These are phyloP conservation scores for Herminia tarsipennalis DNA, from an alignment of 2,888 invertebrate species.

Conservation along the genomic window DNA sequence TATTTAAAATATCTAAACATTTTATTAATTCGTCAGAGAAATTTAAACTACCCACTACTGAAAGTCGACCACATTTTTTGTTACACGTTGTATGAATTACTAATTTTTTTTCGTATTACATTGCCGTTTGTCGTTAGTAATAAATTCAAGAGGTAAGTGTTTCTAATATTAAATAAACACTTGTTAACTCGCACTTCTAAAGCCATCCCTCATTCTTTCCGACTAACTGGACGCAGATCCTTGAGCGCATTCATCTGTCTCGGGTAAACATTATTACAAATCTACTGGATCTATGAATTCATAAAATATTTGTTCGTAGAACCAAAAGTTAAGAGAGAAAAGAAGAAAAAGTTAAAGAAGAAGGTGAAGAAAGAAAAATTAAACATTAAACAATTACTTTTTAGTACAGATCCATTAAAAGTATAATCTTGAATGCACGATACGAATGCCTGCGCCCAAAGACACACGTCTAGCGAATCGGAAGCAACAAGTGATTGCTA, in stretches of 20 bases:
- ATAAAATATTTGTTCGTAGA: too few species aligned
- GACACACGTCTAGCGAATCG: slow-evolving; percentile 14
- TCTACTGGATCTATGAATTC: slow-evolving; percentile 4
- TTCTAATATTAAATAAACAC: slow-evolving; percentile 4
- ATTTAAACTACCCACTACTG: too few species aligned
- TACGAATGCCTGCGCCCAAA: slow-evolving; percentile 27
- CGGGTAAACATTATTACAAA: slow-evolving; percentile 6
- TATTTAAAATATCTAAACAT: too few species aligned
- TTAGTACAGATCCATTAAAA: slow-evolving; percentile 6
- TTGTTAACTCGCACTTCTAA: slow-evolving; percentile 1
- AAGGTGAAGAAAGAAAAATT: too few species aligned
- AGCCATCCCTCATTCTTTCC: slow-evolving; percentile 17
- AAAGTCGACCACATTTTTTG: too few species aligned
- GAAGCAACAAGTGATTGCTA: slow-evolving; percentile 20
- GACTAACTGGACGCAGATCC: slow-evolving; percentile 13
- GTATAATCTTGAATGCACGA: slow-evolving; percentile 15
- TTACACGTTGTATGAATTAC: too few species aligned
- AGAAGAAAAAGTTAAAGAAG: too few species aligned
- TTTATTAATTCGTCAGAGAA: too few species aligned
- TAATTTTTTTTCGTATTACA: too few species aligned
- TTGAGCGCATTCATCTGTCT: slow-evolving; percentile 24
- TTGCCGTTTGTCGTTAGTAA: too few species aligned
- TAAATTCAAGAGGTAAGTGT: neutral
- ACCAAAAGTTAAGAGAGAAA: too few species aligned
- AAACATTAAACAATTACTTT: too few species aligned